Base-by-base conservation (phyloP, 2,797 vertebrate species). In the Leptodactylus fallax region DNA sequence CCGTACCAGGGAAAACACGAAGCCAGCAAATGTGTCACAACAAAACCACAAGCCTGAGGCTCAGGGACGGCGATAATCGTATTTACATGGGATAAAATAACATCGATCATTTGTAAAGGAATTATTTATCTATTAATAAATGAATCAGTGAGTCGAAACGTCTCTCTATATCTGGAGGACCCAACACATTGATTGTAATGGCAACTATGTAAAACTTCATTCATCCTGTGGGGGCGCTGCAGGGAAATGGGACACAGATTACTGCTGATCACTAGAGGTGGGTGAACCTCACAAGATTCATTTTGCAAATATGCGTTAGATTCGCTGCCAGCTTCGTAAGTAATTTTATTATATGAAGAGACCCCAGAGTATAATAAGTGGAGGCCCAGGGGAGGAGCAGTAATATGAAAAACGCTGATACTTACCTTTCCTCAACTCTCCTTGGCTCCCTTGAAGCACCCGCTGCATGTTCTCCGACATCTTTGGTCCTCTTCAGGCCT, bases 11-110 rank as follows among this genome's bases (percentile, higher is more conserved):
- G 17, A 78, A 83, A 83, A 83, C 25, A 78, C 21, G 0, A 8
- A 76, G 27, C 23, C 71, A 87, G 17, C 72, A 74, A 72, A 79
- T 74, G 55, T 74, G 55, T 74, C 45, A 87, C 86, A 87, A 78
- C 81, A 87, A 36, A 45, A 67, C 60, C 82, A 16, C 71, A n/a
- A 60, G 21, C 81, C 67, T 45, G 63, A 5, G 45, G 80, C 63
- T 51, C 61, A 7, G 69, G 27, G 53, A 74, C 7, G 45, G 60
- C 47, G 19, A 45, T 58, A 10, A 71, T 25, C 10, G n/a, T 60
- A 45, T 74, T 56, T 19, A 49, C 13, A 47, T 47, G 60, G 69
- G 23, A 36, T 71, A 67, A 67, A 83, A 56, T 53, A 83, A 83
- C 71, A 83, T 69, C 71, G 49, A 53, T 83, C 19, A 51, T 76